Base-by-base conservation (phyloP, 2,888 invertebrate genomes). In the Rhamnusium bicolor region DNA sequence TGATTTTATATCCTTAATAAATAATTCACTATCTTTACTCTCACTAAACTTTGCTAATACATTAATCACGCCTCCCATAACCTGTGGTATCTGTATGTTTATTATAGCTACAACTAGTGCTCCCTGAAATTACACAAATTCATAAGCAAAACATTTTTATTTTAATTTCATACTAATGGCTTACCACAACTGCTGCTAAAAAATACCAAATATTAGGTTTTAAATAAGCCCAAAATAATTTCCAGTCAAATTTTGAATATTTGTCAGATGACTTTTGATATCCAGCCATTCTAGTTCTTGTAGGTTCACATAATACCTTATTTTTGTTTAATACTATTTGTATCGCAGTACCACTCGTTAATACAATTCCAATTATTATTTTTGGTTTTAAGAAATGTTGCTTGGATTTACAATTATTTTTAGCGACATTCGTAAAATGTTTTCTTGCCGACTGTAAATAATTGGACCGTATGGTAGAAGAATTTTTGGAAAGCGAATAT, bases 41-140 rank as follows among this genome's bases (percentile, higher is more conserved):
- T 89, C 89, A 14, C 89, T 89, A 82, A 91, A 90, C 76, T 90
- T 90, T 0, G 94, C 91, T 53, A 95, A 88, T 1, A 93, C 92
- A 89, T 98, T 97, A 16, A 97, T 94, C 29, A 97, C 90, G 56
- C 92, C 92, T 19, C 97, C 97, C 72, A 98, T 90, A 83, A 95
- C 89, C 71, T 94, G 92, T 0, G 98, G 98, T 82, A 98, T 95
- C 89, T 96, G 93, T 70, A 98, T 95, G 86, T 98, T 98, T 72
- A 97, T 90, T 77, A 95, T 89, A 12, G 98, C 97, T 24, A 97
- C 97, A 66, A 93, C 91, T 70, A 98, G 87, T 2, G 98, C 97
- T 73, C 96, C 95, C 97, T 97, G 89, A 69, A 91, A 91, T 80
- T 21, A 24, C 24, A 46, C 24, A 16, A 14, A 32, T 19, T 46